Base-by-base conservation (phyloP, 2,113 vertebrate species). In the Pampusana beccarii region DNA sequence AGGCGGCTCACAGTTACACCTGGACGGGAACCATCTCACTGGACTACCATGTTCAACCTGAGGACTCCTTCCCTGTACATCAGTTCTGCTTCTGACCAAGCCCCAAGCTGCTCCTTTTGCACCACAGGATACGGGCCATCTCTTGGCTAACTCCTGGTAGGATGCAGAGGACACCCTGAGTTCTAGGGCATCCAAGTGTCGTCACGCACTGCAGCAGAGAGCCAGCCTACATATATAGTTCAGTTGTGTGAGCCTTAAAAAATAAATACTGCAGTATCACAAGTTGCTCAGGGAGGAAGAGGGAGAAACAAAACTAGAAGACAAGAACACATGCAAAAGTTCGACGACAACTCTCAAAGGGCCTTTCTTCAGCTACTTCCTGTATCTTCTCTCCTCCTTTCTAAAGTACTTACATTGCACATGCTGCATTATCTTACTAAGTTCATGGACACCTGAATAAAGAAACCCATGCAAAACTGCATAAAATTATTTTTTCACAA, bases 161-260 rank as follows among this genome's bases (percentile, higher is more conserved):
- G 15, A 57, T 46, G 48, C 72, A 58, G 25, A 74, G 3, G n/a
- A 13, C n/a, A 84, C 25, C 15, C 20, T 23, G 9, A 34, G 8
- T 62, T 61, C 28, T 38, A n/a, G 38, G 29, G 14, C 51, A 56
- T 50, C 40, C 70, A 81, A 28, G 13, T 46, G 48, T 56, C 33
- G 51, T 75, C 28, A 15, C 21, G 13, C 29, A 40, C 25, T 25
- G 13, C 48, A 46, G n/a, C 6, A 8, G 31, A 42, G 5, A 29
- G 14, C 0, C 2, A 61, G 42, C 42, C 53, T 61, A 21, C 1
- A 0, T 5, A 3, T 62, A 57, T 28, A 46, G 58, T 10, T 72
- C 75, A 78, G 36, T 14, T 48, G 5, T 14, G 16, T 2, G 2
- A 48, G 36, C 13, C 42, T 82, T 74, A 67, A 81, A 69, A 69